Evolutionary conservation across 2,888 invertebrate genomes (phyloP).

Genomic region (Campopleginae sp.): DNA sequence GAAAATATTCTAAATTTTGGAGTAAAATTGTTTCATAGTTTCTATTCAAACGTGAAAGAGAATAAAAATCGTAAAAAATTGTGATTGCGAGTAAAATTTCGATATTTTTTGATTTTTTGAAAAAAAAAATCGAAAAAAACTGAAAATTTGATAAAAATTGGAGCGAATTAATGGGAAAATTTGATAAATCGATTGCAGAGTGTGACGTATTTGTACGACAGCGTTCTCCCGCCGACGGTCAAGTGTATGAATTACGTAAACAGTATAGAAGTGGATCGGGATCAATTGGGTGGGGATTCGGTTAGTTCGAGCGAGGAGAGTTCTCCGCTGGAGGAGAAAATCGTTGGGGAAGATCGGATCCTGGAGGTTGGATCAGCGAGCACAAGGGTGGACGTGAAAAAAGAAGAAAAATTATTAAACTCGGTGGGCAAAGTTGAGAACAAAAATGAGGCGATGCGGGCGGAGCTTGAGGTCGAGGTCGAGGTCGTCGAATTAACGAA

Average conservation of each 20-base stretch:
- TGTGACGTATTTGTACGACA: conserved; percentile 78
- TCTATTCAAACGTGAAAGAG: too few species aligned
- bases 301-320: not conserved
- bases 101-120: too few species aligned
- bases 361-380: not conserved
- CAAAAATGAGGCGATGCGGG: not conserved
- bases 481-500: conserved; percentile 81
- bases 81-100: too few species aligned
- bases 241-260: conserved; percentile 82
- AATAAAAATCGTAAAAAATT: too few species aligned
- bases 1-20: too few species aligned
- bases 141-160: not conserved
- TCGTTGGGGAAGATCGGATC: conserved; percentile 24
- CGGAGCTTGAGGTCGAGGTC: conserved; percentile 79
- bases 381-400: not conserved
- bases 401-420: not conserved
- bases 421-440: not conserved
- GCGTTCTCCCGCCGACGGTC: conserved; percentile 78
- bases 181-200: conserved; percentile 71
- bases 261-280: conserved; percentile 75
- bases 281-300: conserved; percentile 18
- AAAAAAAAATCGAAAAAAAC: conserved; percentile 83
- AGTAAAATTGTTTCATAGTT: too few species aligned
- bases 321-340: not conserved
- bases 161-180: not conserved